Base-by-base conservation (phyloP, 1,140 invertebrate genomes). In the Hypothenemus hampei region DNA sequence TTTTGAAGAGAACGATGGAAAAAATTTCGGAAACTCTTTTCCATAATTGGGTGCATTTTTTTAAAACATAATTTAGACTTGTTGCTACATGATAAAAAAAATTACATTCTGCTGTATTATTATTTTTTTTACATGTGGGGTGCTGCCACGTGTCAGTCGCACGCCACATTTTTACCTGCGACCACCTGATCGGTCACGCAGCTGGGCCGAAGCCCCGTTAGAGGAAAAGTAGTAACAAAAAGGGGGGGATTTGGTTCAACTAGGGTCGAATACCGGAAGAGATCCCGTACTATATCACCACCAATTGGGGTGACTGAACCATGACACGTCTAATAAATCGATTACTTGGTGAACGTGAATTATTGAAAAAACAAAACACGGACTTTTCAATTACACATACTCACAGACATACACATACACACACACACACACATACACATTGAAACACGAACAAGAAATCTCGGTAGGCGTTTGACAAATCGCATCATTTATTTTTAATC, bases 101-200 rank as follows among this genome's bases (percentile, higher is more conserved):
- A 29, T 29, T 29, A 29, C 6, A 7, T 6, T 29, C 6, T n/a
- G 26, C n/a, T 29, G 6, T 29, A 37, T 6, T n/a, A 37, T 37
- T 16, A 8, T 11, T 37, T 37, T 37, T 37, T 8, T 37, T 10
- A 7, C 39, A 41, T 20, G 39, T 41, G 39, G 19, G 1, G 8
- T 11, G 3, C 11, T 10, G 16, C 5, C 7, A 22, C 10, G 3
- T 20, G 22, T 20, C 7, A 16, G 39, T 20, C 39, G 22, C 16
- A 16, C 16, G 20, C 10, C 39, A 41, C 39, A 20, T 41, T 16
- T 15, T 20, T 41, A 41, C 39, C 39, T 41, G 39, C 16, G 18
- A 41, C 39, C 39, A 41, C 39, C 39, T 41, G 39, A 41, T 41
- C 6, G 39, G 6, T 19, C 3, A 41, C 39, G 39, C 39, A 41